These are phyloP conservation scores for Ennomos fuscantarius DNA, from an alignment of 2,888 invertebrate species.

Conservation along the genomic window DNA sequence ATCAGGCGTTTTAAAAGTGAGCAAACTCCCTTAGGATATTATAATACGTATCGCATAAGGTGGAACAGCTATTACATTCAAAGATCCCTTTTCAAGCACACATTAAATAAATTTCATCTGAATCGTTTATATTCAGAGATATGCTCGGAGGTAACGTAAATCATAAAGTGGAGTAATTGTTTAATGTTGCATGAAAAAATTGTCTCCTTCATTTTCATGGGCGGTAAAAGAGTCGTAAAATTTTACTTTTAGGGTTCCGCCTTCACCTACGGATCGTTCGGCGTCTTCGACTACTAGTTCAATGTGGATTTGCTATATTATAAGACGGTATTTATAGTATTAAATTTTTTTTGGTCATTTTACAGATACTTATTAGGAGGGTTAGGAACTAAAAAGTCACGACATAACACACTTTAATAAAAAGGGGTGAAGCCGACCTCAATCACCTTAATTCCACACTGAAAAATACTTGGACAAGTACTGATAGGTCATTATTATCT, in stretches of 20 bases:
- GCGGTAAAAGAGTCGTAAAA: conserved; percentile 38
- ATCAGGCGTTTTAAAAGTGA: too few species aligned
- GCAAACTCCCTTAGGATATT: too few species aligned
- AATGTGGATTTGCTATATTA: conserved; percentile 2
- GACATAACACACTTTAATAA: too few species aligned
- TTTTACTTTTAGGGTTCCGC: conserved; percentile 26
- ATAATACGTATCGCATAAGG: not conserved
- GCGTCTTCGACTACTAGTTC: conserved; percentile 4
- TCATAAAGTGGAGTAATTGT: conserved; percentile 38
- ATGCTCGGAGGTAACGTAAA: conserved; percentile 18
- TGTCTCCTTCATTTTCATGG: conserved; percentile 40
- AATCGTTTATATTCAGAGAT: conserved; percentile 11
- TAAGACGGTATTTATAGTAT: not conserved
- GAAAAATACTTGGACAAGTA: too few species aligned
- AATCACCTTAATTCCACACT: too few species aligned
- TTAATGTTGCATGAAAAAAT: conserved; percentile 40
- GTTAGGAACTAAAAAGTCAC: too few species aligned
- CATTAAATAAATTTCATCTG: conserved; percentile 1
- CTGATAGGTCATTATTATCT: too few species aligned
- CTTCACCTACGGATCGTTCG: conserved; percentile 16
- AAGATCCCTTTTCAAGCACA: conserved; percentile 6
- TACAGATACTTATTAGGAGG: too few species aligned
- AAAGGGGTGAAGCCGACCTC: too few species aligned
- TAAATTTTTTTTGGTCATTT: too few species aligned
- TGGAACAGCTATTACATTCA: conserved; percentile 3